Evolutionary conservation across 1,140 invertebrate genomes (phyloP).

Genomic region (Triops cancriformis): DNA sequence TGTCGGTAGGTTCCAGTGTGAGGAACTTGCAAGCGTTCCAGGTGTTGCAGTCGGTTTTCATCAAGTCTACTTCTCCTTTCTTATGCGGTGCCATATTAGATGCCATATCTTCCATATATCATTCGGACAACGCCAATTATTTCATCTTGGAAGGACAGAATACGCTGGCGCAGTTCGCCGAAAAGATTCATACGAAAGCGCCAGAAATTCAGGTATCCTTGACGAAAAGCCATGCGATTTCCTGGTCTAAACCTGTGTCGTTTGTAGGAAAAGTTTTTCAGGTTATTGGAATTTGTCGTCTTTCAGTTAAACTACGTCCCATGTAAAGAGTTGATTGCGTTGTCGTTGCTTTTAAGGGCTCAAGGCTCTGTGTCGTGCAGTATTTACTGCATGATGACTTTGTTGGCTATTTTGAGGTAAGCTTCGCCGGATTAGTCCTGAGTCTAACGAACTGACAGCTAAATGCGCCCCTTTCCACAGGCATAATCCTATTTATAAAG

Average conservation of each 20-base stretch:
- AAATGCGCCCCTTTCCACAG: constrained; percentile 41
- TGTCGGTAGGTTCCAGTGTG: constrained; percentile 55
- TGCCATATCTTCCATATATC: constrained; percentile 91
- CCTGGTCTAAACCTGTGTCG: constrained; percentile 26
- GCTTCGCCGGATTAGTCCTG: constrained; percentile 28
- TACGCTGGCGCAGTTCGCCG: constrained; percentile 89
- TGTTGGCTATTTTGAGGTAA: constrained; percentile 75
- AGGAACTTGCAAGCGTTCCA: constrained; percentile 92
- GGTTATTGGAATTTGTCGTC: constrained; percentile 89
- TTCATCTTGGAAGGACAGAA: constrained; percentile 96
- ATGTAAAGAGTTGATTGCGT: constrained; percentile 94
- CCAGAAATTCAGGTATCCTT: constrained; percentile 66
- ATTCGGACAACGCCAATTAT: constrained; percentile 96
- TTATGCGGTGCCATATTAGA: constrained; percentile 86
- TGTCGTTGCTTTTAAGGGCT: constrained; percentile 84
- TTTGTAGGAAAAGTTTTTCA: constrained; percentile 80
- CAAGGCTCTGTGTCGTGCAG: constrained; percentile 66
- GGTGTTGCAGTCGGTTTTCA: constrained; percentile 86
- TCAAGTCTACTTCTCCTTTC: constrained; percentile 74
- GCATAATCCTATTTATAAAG: constrained; percentile 87
- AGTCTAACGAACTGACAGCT: neutral
- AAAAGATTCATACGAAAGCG: constrained; percentile 85
- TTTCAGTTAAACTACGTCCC: constrained; percentile 97
- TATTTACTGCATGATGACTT: constrained; percentile 77
- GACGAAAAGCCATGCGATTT: neutral